Percentiles rank a stretch among this genome's conserved stretches.
phyloP scores from a whole-genome alignment of 2,797 vertebrate species.

The Enteromius afrohamiltoni region DNA sequence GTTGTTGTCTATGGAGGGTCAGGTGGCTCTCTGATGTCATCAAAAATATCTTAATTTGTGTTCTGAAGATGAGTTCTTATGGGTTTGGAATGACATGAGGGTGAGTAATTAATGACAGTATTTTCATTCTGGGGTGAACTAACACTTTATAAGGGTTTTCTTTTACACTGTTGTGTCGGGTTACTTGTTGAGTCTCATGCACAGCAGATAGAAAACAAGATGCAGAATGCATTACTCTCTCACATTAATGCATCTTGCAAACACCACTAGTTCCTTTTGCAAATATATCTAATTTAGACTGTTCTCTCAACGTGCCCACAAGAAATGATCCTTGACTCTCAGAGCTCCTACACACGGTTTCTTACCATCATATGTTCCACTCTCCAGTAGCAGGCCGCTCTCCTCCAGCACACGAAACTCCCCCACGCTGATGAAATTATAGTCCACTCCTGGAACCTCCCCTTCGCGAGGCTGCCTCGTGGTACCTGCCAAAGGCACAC shows the following conservation, averaged over 20 bases:
- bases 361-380: slow-evolving; percentile 97
- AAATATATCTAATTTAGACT: background rate
- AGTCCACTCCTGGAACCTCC: slow-evolving; percentile 97
- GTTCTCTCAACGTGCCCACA: slow-evolving; percentile 34
- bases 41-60: too few species aligned
- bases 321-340: slow-evolving; percentile 22
- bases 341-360: slow-evolving; percentile 36
- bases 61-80: too few species aligned
- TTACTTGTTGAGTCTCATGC: background rate
- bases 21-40: too few species aligned
- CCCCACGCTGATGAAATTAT: slow-evolving; percentile 97
- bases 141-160: too few species aligned
- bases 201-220: background rate
- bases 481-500: slow-evolving; percentile 81
- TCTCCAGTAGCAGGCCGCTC: slow-evolving; percentile 94
- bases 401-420: slow-evolving; percentile 96
- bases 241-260: background rate
- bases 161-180: background rate
- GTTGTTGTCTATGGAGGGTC: too few species aligned
- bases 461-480: slow-evolving; percentile 96
- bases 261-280: background rate
- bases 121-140: too few species aligned
- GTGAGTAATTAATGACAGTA: too few species aligned
- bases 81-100: too few species aligned
- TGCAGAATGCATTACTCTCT: background rate